Evolutionary conservation across 2,888 invertebrate species (phyloP), one percentile per base, ranked within the genome.

Genomic region (Molanna angustata): DNA sequence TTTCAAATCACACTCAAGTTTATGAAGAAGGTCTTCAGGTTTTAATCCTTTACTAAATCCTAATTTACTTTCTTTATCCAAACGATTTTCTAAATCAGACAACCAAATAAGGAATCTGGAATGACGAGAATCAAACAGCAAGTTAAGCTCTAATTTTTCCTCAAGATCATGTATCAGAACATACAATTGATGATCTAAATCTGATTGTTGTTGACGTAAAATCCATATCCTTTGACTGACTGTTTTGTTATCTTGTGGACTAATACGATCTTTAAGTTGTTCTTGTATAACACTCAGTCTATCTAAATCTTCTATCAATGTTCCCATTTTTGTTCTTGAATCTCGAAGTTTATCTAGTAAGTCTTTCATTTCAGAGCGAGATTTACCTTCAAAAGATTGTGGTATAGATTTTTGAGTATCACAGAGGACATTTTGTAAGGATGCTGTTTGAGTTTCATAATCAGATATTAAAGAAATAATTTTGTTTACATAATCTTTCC

Each of bases 241-340:
- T 11, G 84, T 76, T 66, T 91, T 88, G 70, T 90, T 86, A 64
- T 94, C 93, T 41, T 85, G 82, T 0, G 91, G 90, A 67, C 89
- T 90, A 3, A 93, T 77, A 62, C 88, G 89, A 66, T 92, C 90
- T 63, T 90, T 89, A 2, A 94, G 73, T 68, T 91, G 86, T 67
- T 92, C 90, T 62, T 90, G 86, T 21, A 84, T 83, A 1, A 86
- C 82, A 37, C 84, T 85, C 0, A 91, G 72, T 22, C 82, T 76
- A 66, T 91, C 89, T 18, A 91, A 72, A 49, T 85, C 83, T 21
- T 75, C 76, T 37, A 79, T 79, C 42, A 82, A 73, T 53, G 76
- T 78, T 4, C 74, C 71, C 47, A 86, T 72, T 55, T 80, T 78
- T 3, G 76, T 74, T 62, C 84, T 79, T 43, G 84, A 71, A 17